Evolutionary conservation across 2,888 invertebrate species (phyloP).

Genomic region (Amiota communis): DNA sequence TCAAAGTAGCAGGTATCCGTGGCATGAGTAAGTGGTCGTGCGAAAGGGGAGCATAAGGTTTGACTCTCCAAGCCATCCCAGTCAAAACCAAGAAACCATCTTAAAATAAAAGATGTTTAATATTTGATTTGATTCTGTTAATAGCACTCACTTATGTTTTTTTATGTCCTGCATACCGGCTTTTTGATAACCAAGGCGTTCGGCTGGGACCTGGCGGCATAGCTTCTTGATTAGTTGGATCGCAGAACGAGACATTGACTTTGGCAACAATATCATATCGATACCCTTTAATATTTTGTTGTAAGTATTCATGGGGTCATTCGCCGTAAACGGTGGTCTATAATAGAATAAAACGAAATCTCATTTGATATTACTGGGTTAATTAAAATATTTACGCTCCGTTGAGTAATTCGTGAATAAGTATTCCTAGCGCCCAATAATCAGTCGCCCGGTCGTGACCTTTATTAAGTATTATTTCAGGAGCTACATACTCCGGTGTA

Average conservation of each 20-base stretch:
- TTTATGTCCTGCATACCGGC: conserved; percentile 91
- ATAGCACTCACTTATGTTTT: conserved; percentile 80
- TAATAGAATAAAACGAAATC: not conserved
- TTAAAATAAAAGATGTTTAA: conserved; percentile 69
- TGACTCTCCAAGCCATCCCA: conserved; percentile 87
- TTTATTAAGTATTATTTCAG: conserved; percentile 91
- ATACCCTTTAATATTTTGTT: conserved; percentile 94
- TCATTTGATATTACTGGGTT: too few relatives aligned
- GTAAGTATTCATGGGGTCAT: conserved; percentile 96
- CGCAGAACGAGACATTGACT: conserved; percentile 84
- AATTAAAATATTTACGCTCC: conserved; percentile 79
- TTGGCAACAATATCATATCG: conserved; percentile 89
- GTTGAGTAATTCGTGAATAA: conserved; percentile 89
- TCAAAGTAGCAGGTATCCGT: conserved; percentile 91
- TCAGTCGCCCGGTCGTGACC: conserved; percentile 88
- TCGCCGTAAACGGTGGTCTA: conserved; percentile 88
- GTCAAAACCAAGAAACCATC: conserved; percentile 95
- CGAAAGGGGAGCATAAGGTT: conserved; percentile 83
- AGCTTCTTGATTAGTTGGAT: conserved; percentile 88
- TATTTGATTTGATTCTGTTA: not conserved
- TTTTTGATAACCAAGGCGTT: conserved; percentile 91
- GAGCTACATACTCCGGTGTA: conserved; percentile 93
- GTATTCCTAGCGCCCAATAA: conserved; percentile 94
- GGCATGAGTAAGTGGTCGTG: conserved; percentile 80
- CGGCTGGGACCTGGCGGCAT: conserved; percentile 88